These are phyloP conservation scores for Leucosticte australis DNA, from an alignment of 2,113 vertebrate genomes.

Conservation along the genomic window DNA sequence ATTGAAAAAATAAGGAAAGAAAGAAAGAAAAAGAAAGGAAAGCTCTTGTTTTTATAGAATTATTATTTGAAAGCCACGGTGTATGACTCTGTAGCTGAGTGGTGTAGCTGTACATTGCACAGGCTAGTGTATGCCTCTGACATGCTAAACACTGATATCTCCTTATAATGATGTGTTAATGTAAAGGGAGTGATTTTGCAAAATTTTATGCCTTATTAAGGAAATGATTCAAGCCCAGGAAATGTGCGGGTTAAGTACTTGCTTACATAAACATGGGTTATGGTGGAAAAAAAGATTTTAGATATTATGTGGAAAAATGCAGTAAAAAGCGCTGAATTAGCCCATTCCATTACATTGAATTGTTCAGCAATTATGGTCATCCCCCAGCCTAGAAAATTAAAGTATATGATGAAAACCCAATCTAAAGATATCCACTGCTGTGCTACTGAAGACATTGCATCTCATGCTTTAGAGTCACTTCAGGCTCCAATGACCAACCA, in stretches of 20 bases:
- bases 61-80: not conserved
- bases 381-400: constrained; percentile 59
- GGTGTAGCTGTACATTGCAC: constrained; percentile 29
- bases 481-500: not conserved
- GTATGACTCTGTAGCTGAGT: not conserved
- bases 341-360: constrained; percentile 61
- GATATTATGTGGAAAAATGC: constrained; percentile 66
- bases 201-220: constrained; percentile 62
- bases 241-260: constrained; percentile 68
- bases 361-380: constrained; percentile 70
- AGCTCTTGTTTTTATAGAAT: not conserved
- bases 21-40: not conserved
- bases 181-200: constrained; percentile 43
- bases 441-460: constrained; percentile 12
- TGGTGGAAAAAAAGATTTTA: constrained; percentile 53
- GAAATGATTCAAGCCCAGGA: constrained; percentile 66
- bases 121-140: not conserved
- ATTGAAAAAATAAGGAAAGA: not conserved
- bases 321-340: constrained; percentile 65
- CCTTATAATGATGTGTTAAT: constrained; percentile 43
- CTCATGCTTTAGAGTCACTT: constrained; percentile 41
- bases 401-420: constrained; percentile 68
- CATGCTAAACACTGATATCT: constrained; percentile 7
- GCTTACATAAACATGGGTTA: constrained; percentile 67
- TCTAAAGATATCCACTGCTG: constrained; percentile 55